A percentile compares a stretch with the other conserved stretches of the same genome.
These are phyloP conservation scores for Ischnus inquisitorius DNA, from an alignment of 2,888 invertebrate species.

Conservation along the genomic window DNA sequence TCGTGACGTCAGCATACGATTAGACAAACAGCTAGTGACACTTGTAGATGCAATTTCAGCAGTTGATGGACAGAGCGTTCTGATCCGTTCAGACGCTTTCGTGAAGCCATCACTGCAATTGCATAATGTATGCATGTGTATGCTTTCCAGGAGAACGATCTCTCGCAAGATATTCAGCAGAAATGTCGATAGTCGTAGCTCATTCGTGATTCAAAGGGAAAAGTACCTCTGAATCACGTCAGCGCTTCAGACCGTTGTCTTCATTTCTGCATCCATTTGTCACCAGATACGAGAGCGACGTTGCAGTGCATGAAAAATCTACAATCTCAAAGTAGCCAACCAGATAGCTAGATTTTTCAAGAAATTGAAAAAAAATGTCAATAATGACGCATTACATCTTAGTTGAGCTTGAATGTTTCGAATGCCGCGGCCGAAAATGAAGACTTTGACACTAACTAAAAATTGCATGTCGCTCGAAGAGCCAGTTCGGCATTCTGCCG, in stretches of 20 bases:
- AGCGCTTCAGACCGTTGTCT: too few species aligned
- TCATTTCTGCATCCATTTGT: too few species aligned
- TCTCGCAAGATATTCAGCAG: background rate
- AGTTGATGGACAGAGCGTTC: background rate
- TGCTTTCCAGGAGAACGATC: background rate
- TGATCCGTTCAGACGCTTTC: background rate
- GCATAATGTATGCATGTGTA: slow-evolving; percentile 19
- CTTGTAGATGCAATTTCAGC: background rate
- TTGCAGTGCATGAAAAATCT: too few species aligned
- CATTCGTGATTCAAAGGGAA: background rate
- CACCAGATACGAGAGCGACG: too few species aligned
- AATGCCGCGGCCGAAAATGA: background rate
- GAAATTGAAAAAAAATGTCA: too few species aligned
- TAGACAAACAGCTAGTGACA: background rate
- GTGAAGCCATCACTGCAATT: background rate
- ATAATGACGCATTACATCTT: too few species aligned
- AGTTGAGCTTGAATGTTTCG: too few species aligned
- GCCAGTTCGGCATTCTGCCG: background rate
- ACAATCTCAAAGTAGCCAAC: too few species aligned
- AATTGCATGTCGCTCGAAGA: background rate
- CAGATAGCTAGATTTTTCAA: too few species aligned
- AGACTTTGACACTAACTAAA: background rate
- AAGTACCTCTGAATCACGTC: background rate
- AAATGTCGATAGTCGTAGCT: background rate
- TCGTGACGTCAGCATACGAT: background rate